Percentiles rank a stretch among this genome's conserved stretches.
These are phyloP conservation scores for Phylloscopus trochiloides DNA, from an alignment of 2,113 vertebrate genomes.

Conservation along the genomic window DNA sequence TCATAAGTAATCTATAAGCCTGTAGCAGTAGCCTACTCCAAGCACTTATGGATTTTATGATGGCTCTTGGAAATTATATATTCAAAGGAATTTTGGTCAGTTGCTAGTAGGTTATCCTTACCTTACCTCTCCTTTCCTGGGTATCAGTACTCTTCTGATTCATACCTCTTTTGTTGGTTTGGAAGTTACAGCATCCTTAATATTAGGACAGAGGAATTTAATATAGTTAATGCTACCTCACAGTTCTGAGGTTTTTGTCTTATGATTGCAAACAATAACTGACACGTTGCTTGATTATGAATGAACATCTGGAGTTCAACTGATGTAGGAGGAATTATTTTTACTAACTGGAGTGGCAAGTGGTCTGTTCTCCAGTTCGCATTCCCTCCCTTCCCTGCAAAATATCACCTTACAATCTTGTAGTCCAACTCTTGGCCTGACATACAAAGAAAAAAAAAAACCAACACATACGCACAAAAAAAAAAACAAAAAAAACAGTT, in stretches of 20 bases:
- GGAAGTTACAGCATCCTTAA: neutral
- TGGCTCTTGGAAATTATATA: neutral
- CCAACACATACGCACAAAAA: no score
- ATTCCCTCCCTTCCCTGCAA: fast-evolving
- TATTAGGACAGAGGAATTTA: neutral
- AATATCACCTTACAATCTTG: neutral
- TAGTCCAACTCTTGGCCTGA: neutral
- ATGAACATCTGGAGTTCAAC: neutral
- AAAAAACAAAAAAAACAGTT: neutral
- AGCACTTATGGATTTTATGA: neutral
- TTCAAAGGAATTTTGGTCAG: neutral
- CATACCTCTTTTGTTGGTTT: neutral
- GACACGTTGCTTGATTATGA: neutral
- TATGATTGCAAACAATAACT: neutral
- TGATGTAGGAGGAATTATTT: neutral
- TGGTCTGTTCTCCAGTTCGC: neutral
- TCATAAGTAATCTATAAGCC: neutral
- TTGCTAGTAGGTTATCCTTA: neutral
- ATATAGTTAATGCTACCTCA: neutral
- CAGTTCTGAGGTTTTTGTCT: neutral
- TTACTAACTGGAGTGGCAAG: neutral
- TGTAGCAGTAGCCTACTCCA: neutral
- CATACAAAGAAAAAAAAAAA: neutral
- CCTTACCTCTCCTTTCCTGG: neutral
- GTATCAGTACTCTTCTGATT: neutral